These are phyloP conservation scores for Argyresthia goedartella DNA, from an alignment of 2,888 invertebrate genomes.

Conservation along the genomic window DNA sequence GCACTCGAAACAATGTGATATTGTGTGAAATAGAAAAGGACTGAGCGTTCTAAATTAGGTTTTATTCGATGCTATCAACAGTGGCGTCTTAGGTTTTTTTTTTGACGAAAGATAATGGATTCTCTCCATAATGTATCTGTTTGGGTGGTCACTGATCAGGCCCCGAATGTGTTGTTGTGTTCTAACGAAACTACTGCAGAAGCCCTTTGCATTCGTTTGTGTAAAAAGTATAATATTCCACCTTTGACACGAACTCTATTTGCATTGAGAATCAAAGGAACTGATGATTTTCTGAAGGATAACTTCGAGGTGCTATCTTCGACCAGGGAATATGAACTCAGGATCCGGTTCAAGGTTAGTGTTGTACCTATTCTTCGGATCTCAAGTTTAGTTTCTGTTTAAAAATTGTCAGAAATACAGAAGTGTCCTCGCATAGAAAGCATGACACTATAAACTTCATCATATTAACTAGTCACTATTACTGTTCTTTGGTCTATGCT, in stretches of 20 bases:
- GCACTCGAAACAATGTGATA: neutral
- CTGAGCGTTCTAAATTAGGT: neutral
- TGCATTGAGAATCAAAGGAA: slow-evolving; percentile 76
- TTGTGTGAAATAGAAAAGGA: neutral
- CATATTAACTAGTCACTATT: neutral
- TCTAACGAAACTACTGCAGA: slow-evolving; percentile 69
- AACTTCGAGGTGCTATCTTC: slow-evolving; percentile 53
- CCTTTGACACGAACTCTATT: slow-evolving; percentile 85
- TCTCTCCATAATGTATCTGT: slow-evolving; percentile 32
- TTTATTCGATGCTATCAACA: neutral
- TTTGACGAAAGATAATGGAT: slow-evolving; percentile 25
- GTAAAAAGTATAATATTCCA: slow-evolving; percentile 79
- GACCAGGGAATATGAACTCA: slow-evolving; percentile 77
- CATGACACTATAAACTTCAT: too few species aligned
- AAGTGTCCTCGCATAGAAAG: too few species aligned
- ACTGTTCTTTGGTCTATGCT: neutral
- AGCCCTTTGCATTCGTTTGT: slow-evolving; percentile 78
- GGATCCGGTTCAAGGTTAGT: slow-evolving; percentile 82
- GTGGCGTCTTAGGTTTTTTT: slow-evolving; percentile 11
- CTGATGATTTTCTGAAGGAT: slow-evolving; percentile 78
- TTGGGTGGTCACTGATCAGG: slow-evolving; percentile 48
- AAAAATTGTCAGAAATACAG: neutral
- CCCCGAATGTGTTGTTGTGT: slow-evolving; percentile 49
- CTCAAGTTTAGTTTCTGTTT: neutral
- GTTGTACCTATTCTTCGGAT: neutral